Evolutionary conservation across 2,888 invertebrate species (phyloP), one percentile per base, ranked within the genome.

Genomic region (Apoda limacodes): DNA sequence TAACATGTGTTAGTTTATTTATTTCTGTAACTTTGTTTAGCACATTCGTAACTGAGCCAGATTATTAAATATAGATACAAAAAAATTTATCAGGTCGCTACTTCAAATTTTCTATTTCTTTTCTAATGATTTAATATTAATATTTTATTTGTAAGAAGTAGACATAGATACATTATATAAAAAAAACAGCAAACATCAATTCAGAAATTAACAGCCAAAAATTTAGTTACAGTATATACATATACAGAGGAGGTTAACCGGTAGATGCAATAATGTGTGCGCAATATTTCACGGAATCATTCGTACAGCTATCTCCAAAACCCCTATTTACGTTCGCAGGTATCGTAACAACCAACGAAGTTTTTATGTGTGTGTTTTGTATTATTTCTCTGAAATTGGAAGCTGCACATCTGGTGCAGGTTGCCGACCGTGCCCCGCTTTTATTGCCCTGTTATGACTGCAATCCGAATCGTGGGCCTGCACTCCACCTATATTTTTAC

Each of bases 401-500:
- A 52, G 59, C 50, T 56, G 59, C 66, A 59, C 69, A 71, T 66
- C 63, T 71, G 71, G 60, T 59, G 61, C 60, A 58, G 52, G 50
- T 43, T 46, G 51, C 44, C 35, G 41, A 41, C 45, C 45, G 52
- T 40, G 40, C 41, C 42, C 46, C 48, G 55, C 53, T 61, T 68
- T 69, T 70, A 71, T 69, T 60, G 58, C 60, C 52, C 52, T 63
- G 70, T 70, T 70, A 69, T 70, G 66, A 62, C 64, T 68, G 67
- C 70, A 67, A 64, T 63, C 54, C 57, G 58, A 62, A 66, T 51
- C 54, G 52, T 39, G 46, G 50, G 45, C 46, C 39, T 39, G 46
- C 43, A 43, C 48, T 46, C 48, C 50, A n/a, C n/a, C n/a, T n/a
- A n/a, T n/a, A 53, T 59, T 61, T 63, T 61, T 59, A 57, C 55